phyloP scores from a whole-genome alignment of 2,888 invertebrate species.

The Heliothis peltigera region DNA sequence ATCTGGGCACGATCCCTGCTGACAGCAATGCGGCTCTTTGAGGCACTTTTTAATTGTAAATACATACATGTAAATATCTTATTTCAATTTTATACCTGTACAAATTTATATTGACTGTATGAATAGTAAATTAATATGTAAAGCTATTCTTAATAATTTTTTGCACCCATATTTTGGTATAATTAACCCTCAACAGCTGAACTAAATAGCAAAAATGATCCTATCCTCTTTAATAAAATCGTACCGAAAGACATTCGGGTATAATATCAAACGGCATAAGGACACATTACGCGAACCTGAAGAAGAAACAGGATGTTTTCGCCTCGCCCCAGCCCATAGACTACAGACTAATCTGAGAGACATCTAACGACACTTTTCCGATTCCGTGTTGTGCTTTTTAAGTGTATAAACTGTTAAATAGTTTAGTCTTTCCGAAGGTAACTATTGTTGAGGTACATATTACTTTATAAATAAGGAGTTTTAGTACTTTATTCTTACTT shows the following conservation, averaged over 20 bases:
- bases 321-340: neutral
- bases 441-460: too few relatives aligned
- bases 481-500: too few relatives aligned
- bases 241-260: constrained; percentile 7
- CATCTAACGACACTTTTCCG: constrained; percentile 15
- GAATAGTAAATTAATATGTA: too few relatives aligned
- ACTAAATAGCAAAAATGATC: neutral
- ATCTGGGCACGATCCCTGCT: too few relatives aligned
- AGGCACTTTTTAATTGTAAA: too few relatives aligned
- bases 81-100: too few relatives aligned
- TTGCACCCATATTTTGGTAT: neutral
- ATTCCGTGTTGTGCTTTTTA: neutral
- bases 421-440: neutral
- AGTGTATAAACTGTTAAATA: neutral
- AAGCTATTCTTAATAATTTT: neutral
- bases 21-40: too few relatives aligned
- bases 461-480: too few relatives aligned
- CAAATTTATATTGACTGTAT: too few relatives aligned
- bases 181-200: too few relatives aligned
- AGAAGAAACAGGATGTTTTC: constrained; percentile 49
- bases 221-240: neutral
- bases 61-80: too few relatives aligned
- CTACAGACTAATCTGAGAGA: constrained; percentile 18
- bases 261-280: neutral
- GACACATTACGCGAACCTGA: constrained; percentile 23